Percentiles rank a stretch among this genome's conserved stretches.
These are phyloP conservation scores for Alviniconcha marisindica DNA, from an alignment of 1,140 invertebrate genomes.

Conservation along the genomic window DNA sequence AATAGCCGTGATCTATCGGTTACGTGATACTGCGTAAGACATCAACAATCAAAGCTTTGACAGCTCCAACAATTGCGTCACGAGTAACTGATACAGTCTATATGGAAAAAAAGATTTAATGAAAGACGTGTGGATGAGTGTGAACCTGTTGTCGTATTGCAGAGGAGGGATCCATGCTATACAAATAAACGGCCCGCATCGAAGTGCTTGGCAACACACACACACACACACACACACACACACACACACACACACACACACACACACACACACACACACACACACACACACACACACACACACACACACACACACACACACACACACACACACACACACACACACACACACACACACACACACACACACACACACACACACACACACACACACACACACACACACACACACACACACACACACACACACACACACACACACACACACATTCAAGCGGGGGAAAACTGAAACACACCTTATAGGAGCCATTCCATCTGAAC, in stretches of 20 bases:
- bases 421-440: neutral
- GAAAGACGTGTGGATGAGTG: neutral
- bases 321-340: slow-evolving; percentile 14
- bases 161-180: neutral
- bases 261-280: slow-evolving; percentile 10
- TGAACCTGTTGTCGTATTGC: neutral
- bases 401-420: neutral
- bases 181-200: neutral
- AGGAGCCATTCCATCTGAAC: too few species aligned
- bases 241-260: neutral
- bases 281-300: neutral
- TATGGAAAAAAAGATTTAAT: neutral
- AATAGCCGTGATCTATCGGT: too few species aligned
- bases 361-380: neutral
- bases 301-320: neutral
- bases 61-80: neutral
- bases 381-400: neutral
- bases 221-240: slow-evolving; percentile 12
- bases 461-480: too few species aligned
- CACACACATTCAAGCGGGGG: too few species aligned
- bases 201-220: neutral
- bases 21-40: too few species aligned
- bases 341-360: slow-evolving; percentile 10
- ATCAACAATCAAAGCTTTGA: neutral
- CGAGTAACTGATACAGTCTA: neutral